Base-by-base conservation (phyloP, 2,113 vertebrate genomes). In the Uria aalge region DNA sequence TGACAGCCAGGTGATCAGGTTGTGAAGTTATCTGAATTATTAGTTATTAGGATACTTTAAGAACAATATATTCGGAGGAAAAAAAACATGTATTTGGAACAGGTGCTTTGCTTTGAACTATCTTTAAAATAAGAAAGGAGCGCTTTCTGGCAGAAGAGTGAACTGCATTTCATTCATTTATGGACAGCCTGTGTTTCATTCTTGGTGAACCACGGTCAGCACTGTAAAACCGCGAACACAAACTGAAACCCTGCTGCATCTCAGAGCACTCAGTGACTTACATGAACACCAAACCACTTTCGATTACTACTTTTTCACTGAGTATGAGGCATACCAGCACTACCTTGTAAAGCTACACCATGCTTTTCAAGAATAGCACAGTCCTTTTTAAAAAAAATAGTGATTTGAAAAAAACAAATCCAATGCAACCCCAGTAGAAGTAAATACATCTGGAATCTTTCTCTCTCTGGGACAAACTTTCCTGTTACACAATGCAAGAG, bases 311-410 rank as follows among this genome's bases (percentile, higher is more conserved):
- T 34, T 53, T 69, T 62, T 62, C 26, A 23, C 48, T 18, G 16
- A 66, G 4, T 43, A 40, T 36, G 47, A 59, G 30, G 59, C 29
- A 48, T 27, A 45, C 11, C 38, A 63, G 55, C 73, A 72, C 3
- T 67, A 36, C 0, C 0, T 0, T 43, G 48, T 22, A 82, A 79
- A 50, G 43, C 72, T 62, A 71, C 22, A 36, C 22, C 24, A 2
- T 19, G 53, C 66, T 85, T 68, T 59, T 57, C 81, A 92, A 82
- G 32, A 94, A 59, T 0, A 94, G 9, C 3, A 8, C 60, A 55
- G 23, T 41, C 60, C 11, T 72, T 67, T 56, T 34, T 1, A 2
- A 64, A 60, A 60, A 72, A 72, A 72, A 17, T 0, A 56, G 7
- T 36, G 15, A 50, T 22, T 27, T 71, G 8, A 85, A 75, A 66